Base-by-base conservation (phyloP, 1,140 invertebrate genomes). In the Wiebesia pumilae region DNA sequence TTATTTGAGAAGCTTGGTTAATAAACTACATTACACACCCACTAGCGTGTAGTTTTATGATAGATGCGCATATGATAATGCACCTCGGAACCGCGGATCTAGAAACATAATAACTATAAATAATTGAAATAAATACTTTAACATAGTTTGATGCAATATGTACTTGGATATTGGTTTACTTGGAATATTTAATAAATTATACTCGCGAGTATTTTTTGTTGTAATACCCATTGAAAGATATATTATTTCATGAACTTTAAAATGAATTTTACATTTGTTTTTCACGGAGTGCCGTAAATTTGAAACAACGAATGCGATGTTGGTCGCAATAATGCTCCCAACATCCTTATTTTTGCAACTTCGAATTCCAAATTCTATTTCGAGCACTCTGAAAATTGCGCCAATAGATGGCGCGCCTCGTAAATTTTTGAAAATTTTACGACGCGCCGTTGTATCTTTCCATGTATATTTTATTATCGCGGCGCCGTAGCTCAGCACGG, bases 371-470 rank as follows among this genome's bases (percentile, higher is more conserved):
- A 83, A 83, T 73, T 83, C 81, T 35, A 83, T 83, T 83, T 47
- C 35, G 62, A 47, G 80, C 38, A 30, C 38, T 47, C 7, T 0
- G 81, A 73, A 83, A 83, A 83, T 83, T 83, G 24, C 81, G 30
- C 14, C 16, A 54, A 83, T 47, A 73, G 67, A 27, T 54, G 58
- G 62, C 58, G 43, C 14, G n/a, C 30, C 69, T 78, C 78, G 54
- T 86, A 75, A 86, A 86, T 77, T 81, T 86, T 86, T 86, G 16
- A 81, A 86, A 81, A 81, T 81, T 65, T 75, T 75, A 86, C 79
- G 78, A 81, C 12, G 24, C 58, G 1, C 38, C 33, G 33, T 38
- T 30, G 33, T 30, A 30, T 38, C 21, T n/a, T 62, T 0, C 40
- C 43, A 16, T 86, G 58, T 83, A 83, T 86, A 83, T 86, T 86